Conservation (phyloP, 2,888 invertebrate genomes). For the Meliscaeva auricollis region DNA sequence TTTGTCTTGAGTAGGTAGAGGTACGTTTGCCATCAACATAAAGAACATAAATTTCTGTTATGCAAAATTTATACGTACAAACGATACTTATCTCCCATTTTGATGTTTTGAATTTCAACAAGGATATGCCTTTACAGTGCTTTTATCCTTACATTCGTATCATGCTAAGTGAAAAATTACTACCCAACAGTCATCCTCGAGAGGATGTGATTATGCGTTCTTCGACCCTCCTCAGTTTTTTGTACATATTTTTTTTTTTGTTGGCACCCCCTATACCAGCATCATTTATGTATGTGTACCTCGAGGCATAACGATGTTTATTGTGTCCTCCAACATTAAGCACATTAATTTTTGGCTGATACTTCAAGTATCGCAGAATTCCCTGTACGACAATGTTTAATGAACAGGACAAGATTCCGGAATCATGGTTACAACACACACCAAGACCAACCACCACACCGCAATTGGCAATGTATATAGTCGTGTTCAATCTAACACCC, state of each 20-base stretch:
- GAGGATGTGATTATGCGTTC: constrained; percentile 40
- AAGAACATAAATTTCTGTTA: neutral
- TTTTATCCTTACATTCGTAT: neutral
- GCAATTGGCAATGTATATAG: constrained; percentile 51
- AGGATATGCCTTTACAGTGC: constrained; percentile 5
- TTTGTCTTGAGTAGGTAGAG: neutral
- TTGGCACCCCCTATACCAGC: neutral
- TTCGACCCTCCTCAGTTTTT: constrained; percentile 14
- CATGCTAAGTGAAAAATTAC: constrained; percentile 26
- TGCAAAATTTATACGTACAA: neutral
- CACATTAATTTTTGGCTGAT: constrained; percentile 73
- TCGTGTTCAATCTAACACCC: constrained; percentile 62
- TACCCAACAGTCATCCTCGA: constrained; percentile 19
- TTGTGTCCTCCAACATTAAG: constrained; percentile 58
- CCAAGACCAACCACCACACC: neutral
- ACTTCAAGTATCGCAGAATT: constrained; percentile 61
- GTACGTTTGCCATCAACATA: no score
- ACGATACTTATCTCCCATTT: neutral
- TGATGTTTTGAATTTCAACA: neutral
- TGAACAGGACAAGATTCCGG: constrained; percentile 66
- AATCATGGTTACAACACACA: constrained; percentile 49
- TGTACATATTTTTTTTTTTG: neutral
- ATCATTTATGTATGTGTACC: constrained; percentile 21
- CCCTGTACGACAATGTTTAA: constrained; percentile 52
- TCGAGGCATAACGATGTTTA: constrained; percentile 52